Conservation (phyloP, 1,140 invertebrate genomes). For the Rhopalosiphum maidis region DNA sequence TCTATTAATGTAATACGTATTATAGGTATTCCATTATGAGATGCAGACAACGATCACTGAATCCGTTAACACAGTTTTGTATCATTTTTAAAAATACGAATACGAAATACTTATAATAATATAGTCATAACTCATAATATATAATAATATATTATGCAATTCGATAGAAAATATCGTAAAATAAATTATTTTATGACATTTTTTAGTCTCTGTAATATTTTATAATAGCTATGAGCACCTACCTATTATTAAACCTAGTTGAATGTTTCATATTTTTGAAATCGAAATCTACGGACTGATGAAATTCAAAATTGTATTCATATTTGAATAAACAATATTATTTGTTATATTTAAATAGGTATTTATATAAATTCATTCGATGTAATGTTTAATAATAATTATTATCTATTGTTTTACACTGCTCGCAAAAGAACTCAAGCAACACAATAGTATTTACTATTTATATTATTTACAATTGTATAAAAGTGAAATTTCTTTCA, state of each 20-base stretch:
- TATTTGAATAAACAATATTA: not conserved
- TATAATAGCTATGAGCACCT: not conserved
- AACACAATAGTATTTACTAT: not conserved
- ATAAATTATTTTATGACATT: not conserved
- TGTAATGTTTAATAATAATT: not conserved
- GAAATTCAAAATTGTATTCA: not conserved
- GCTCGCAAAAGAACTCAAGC: not conserved
- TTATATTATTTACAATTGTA: not conserved
- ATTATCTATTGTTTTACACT: not conserved
- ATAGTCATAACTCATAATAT: not conserved
- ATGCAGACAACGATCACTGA: not conserved
- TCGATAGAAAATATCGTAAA: not conserved
- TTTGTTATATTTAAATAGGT: not conserved
- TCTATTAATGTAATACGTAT: not conserved
- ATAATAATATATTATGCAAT: not conserved
- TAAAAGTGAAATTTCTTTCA: not conserved
- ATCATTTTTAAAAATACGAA: not conserved
- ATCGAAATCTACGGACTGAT: not conserved
- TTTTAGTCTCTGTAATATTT: not conserved
- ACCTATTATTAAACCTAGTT: not conserved
- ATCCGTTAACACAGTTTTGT: not conserved
- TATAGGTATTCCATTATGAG: not conserved
- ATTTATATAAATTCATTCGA: not conserved
- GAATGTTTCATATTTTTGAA: not conserved
- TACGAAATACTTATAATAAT: not conserved